phyloP scores from a whole-genome alignment of 1,140 invertebrate genomes.

The Dendrolimus punctatus region DNA sequence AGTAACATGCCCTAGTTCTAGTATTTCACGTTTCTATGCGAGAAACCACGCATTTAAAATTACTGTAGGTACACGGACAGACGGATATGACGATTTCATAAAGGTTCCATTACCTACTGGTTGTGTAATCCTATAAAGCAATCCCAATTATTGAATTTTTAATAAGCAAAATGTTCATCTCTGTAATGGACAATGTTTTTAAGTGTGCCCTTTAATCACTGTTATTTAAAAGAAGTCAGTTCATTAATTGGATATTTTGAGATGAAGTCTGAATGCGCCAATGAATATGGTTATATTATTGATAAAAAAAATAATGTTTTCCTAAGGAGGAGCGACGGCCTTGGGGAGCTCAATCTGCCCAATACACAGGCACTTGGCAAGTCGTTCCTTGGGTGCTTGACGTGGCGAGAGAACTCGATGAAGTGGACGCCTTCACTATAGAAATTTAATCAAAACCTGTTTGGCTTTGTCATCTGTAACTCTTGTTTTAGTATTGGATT shows the following conservation, averaged over 20 bases:
- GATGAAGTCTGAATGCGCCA: background rate
- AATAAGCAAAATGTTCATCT: too few relatives aligned
- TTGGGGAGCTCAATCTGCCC: constrained; percentile 40
- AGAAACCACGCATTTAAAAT: too few relatives aligned
- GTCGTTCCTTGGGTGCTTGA: constrained; percentile 43
- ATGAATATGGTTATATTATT: background rate
- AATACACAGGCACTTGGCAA: constrained; percentile 45
- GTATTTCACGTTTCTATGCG: too few relatives aligned
- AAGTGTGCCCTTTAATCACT: too few relatives aligned
- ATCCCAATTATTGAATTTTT: too few relatives aligned
- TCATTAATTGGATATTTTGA: background rate
- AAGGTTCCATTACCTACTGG: too few relatives aligned
- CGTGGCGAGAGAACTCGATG: constrained; percentile 32
- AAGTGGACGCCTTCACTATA: constrained; percentile 21
- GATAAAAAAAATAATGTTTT: background rate
- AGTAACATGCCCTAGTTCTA: too few relatives aligned
- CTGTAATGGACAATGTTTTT: too few relatives aligned
- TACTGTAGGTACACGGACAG: too few relatives aligned
- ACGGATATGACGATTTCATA: too few relatives aligned
- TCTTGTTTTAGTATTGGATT: background rate
- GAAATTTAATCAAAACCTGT: constrained; percentile 10
- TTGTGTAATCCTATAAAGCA: too few relatives aligned
- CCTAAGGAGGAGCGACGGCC: constrained; percentile 37
- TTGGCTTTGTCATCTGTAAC: background rate
- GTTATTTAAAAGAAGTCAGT: too few relatives aligned